Conservation (phyloP, 2,888 invertebrate species). For the Girardia tigrina region DNA sequence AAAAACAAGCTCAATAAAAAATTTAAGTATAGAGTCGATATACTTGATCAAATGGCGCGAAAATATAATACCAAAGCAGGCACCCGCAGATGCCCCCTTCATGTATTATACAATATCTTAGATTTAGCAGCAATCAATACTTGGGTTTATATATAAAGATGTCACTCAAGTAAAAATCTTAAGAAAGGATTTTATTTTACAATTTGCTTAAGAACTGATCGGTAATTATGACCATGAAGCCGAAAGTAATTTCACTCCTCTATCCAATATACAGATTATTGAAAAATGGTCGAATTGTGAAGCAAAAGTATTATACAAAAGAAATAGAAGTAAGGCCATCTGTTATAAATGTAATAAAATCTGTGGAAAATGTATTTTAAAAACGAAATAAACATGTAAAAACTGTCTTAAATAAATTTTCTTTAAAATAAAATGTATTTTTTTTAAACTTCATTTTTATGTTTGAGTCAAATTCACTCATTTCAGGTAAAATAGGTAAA, state of each 20-base stretch:
- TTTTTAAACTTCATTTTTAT: no score
- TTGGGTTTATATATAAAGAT: not conserved
- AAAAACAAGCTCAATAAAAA: not conserved
- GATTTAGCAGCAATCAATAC: not conserved
- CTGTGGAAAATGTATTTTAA: no score
- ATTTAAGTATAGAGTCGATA: not conserved
- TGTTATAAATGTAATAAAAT: no score
- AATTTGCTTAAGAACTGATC: not conserved
- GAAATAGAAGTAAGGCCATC: no score
- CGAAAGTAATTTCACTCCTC: not conserved
- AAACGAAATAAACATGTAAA: no score
- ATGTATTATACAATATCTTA: not conserved
- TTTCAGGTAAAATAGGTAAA: no score
- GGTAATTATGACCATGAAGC: not conserved
- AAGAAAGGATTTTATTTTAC: not conserved
- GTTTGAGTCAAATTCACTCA: no score
- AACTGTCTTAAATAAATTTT: no score
- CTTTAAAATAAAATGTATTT: no score
- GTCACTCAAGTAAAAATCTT: slow-evolving; percentile 13
- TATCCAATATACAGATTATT: not conserved
- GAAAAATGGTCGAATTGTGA: not conserved
- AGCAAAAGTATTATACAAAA: not conserved
- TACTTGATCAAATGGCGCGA: not conserved
- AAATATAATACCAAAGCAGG: not conserved
- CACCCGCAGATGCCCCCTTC: not conserved